Conservation (phyloP, 2,888 invertebrate genomes). For the Elmis aenea region DNA sequence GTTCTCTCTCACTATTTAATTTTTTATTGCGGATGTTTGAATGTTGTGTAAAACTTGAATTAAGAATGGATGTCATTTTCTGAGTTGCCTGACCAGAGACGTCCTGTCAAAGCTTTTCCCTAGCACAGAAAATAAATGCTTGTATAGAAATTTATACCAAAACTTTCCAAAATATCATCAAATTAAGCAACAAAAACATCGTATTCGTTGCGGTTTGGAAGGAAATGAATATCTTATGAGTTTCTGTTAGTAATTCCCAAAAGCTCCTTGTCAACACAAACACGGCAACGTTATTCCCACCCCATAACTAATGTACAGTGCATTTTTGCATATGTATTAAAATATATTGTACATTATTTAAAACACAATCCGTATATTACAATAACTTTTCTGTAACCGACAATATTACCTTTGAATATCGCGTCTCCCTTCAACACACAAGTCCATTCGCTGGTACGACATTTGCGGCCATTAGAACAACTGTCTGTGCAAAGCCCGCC, state of each 20-base stretch:
- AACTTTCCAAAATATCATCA: too few relatives aligned
- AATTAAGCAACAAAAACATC: too few relatives aligned
- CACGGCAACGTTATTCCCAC: constrained; percentile 5
- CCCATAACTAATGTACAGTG: too few relatives aligned
- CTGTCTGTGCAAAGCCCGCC: constrained; percentile 37
- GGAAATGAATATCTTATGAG: too few relatives aligned
- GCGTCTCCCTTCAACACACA: constrained; percentile 34
- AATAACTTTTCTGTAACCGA: too few relatives aligned
- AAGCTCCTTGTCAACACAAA: constrained; percentile 7
- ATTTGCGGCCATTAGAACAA: constrained; percentile 44
- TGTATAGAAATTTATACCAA: too few relatives aligned
- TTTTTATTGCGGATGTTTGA: constrained; percentile 21
- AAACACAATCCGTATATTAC: too few relatives aligned
- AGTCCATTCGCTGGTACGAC: constrained; percentile 39
- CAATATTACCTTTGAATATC: constrained; percentile 27
- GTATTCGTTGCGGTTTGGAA: too few relatives aligned
- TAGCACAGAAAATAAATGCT: constrained; percentile 7
- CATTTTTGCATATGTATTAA: too few relatives aligned
- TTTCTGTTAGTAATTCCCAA: too few relatives aligned
- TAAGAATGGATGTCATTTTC: constrained; percentile 24
- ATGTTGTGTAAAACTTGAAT: constrained; percentile 16
- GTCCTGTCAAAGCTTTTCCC: constrained; percentile 14
- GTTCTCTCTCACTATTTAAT: constrained; percentile 24
- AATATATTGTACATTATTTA: too few relatives aligned
- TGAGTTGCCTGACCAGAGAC: constrained; percentile 10